Base-by-base conservation (phyloP, 1,140 invertebrate genomes). In the Battus philenor region DNA sequence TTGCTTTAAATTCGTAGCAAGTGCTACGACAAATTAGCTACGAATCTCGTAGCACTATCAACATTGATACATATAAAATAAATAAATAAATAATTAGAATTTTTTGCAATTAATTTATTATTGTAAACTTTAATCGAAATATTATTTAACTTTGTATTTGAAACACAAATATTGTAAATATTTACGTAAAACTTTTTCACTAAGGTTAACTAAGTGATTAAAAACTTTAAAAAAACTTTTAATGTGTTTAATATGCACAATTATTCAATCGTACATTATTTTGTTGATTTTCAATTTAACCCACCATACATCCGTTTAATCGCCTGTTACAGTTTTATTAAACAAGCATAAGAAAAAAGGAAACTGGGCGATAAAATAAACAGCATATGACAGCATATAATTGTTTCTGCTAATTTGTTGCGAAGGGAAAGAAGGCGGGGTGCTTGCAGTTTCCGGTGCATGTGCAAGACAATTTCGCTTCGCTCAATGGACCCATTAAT, bases 401-500 rank as follows among this genome's bases (percentile, higher is more conserved):
- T 70, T 47, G 60, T 56, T 69, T 77, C 64, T 78, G 71, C 66
- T 69, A 73, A 80, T 77, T 76, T 78, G 73, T 74, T 67, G 56
- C 51, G 43, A 48, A 36, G 47, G 47, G 56, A 53, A 33, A 39
- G 38, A 60, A 59, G 49, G 53, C 60, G 62, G 47, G 38, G 57
- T 44, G 70, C 4, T 50, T 55, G 52, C 60, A 45, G 60, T 68
- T 69, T 81, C 77, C 77, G 73, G 67, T 69, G 74, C 80, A 84
- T 81, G 57, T 84, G 79, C 73, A 74, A 76, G 69, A 83, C 79
- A 83, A 80, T 83, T 61, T 59, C 32, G 50, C 55, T 76, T 68
- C 32, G 50, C 56, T 78, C 69, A 81, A 80, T 81, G 80, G 71
- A 67, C 64, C 62, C 73, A 78, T 78, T 76, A 81, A 79, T 78